phyloP scores from a whole-genome alignment of 2,888 invertebrate species.

The Cryptocephalus moraei region DNA sequence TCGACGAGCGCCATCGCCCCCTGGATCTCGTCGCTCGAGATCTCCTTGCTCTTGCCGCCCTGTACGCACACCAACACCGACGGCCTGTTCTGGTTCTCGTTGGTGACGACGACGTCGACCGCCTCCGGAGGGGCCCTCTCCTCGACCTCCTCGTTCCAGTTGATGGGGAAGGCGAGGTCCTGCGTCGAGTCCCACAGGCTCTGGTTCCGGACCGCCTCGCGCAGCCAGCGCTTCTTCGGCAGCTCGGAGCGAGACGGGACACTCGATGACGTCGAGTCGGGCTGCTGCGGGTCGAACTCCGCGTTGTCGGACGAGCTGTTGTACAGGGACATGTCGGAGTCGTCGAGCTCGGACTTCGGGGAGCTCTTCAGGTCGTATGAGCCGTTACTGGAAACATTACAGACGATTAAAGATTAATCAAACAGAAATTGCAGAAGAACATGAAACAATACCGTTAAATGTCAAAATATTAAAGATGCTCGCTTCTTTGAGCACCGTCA shows the following conservation, averaged over 20 bases:
- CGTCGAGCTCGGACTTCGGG: constrained; percentile 24
- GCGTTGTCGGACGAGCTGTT: constrained; percentile 17
- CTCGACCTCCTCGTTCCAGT: constrained; percentile 36
- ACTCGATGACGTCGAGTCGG: constrained; percentile 12
- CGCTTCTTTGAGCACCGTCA: no score
- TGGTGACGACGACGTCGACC: constrained; percentile 2
- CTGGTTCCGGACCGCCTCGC: constrained; percentile 40
- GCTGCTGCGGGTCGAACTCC: constrained; percentile 15
- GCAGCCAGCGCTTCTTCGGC: constrained; percentile 52
- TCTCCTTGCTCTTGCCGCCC: constrained; percentile 33
- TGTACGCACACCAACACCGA: constrained; percentile 43
- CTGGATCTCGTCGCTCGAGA: constrained; percentile 41
- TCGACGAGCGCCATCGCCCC: constrained; percentile 53
- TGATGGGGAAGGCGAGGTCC: constrained; percentile 42
- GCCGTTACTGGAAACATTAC: constrained; percentile 3
- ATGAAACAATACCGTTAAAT: no score
- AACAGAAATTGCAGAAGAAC: no score
- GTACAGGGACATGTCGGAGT: constrained; percentile 19
- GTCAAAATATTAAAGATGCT: no score
- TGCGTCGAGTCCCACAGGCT: constrained; percentile 33
- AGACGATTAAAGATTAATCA: no score
- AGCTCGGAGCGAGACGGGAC: constrained; percentile 19
- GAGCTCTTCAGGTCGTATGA: constrained; percentile 19
- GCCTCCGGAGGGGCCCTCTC: constrained; percentile 1
- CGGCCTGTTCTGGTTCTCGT: constrained; percentile 42